phyloP scores from a whole-genome alignment of 2,797 vertebrate genomes.

The Chanos chanos region DNA sequence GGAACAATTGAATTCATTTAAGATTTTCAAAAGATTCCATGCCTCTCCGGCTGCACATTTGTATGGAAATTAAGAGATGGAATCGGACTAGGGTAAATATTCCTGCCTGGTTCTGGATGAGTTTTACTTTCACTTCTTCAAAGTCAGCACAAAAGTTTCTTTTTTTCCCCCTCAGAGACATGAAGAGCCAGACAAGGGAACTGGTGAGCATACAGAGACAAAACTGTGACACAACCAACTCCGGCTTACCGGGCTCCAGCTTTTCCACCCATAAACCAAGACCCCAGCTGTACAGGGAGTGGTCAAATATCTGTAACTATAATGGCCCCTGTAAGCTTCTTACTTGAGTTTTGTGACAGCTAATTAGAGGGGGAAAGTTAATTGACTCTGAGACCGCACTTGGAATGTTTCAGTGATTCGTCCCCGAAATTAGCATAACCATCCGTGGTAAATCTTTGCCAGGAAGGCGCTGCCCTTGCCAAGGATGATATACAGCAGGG shows the following conservation, averaged over 20 bases:
- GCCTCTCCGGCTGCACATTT: conserved; percentile 70
- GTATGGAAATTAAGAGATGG: conserved; percentile 77
- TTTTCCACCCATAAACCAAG: conserved; percentile 19
- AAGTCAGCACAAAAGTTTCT: conserved; percentile 71
- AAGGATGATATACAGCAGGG: conserved; percentile 29
- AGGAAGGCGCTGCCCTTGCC: conserved; percentile 30
- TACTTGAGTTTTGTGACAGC: conserved; percentile 2
- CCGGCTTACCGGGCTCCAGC: background rate
- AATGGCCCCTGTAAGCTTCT: background rate
- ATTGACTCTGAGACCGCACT: conserved; percentile 32
- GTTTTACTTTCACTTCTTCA: conserved; percentile 45
- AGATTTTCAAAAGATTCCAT: conserved; percentile 72
- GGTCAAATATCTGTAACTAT: conserved; percentile 2
- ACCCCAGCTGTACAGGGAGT: conserved; percentile 5
- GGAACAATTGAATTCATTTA: conserved; percentile 72
- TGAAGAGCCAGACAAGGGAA: conserved; percentile 44
- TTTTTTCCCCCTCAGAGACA: conserved; percentile 42
- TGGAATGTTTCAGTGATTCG: conserved; percentile 4
- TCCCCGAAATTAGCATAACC: conserved; percentile 16
- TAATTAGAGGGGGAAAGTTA: conserved; percentile 17
- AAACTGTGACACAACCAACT: conserved; percentile 20
- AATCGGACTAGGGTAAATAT: conserved; percentile 71
- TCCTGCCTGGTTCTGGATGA: conserved; percentile 58
- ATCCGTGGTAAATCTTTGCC: conserved; percentile 19
- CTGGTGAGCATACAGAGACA: conserved; percentile 31